A percentile compares a stretch with the other conserved stretches of the same genome.
phyloP scores from a whole-genome alignment of 2,888 invertebrate species.

The Globia sparganii region DNA sequence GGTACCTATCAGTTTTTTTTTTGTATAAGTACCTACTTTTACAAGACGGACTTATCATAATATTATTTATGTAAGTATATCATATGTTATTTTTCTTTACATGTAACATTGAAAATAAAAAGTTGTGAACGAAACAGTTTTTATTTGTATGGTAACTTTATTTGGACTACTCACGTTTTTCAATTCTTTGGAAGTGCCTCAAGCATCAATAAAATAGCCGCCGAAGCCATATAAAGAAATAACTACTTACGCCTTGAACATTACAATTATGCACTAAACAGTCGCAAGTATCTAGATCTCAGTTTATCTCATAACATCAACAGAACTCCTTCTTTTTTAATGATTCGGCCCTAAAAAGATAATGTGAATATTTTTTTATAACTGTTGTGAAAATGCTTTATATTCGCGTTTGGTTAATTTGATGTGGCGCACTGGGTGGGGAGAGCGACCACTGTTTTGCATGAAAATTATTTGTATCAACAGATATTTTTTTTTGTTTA shows the following conservation, averaged over 20 bases:
- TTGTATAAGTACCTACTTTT: not conserved
- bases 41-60: not conserved
- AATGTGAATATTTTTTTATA: conserved; percentile 27
- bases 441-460: conserved; percentile 29
- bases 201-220: conserved; percentile 1
- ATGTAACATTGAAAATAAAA: not conserved
- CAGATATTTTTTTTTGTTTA: conserved; percentile 1
- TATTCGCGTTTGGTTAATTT: conserved; percentile 35
- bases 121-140: not conserved
- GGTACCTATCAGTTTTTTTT: not conserved
- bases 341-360: conserved; percentile 8
- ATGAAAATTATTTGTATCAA: conserved; percentile 19
- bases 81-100: not conserved
- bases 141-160: not conserved
- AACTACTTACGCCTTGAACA: conserved; percentile 5
- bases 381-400: conserved; percentile 22
- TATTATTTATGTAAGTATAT: too few relatives aligned
- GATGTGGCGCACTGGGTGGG: not conserved
- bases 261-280: conserved; percentile 12
- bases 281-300: conserved; percentile 21
- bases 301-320: conserved; percentile 13
- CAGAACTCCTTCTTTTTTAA: conserved; percentile 4
- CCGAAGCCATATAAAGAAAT: conserved; percentile 13
- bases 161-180: conserved; percentile 12
- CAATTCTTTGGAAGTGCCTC: conserved; percentile 6